Evolutionary conservation across 2,888 invertebrate genomes (phyloP), one percentile per base, ranked within the genome.

Genomic region (Cyrtodaria siliqua): DNA sequence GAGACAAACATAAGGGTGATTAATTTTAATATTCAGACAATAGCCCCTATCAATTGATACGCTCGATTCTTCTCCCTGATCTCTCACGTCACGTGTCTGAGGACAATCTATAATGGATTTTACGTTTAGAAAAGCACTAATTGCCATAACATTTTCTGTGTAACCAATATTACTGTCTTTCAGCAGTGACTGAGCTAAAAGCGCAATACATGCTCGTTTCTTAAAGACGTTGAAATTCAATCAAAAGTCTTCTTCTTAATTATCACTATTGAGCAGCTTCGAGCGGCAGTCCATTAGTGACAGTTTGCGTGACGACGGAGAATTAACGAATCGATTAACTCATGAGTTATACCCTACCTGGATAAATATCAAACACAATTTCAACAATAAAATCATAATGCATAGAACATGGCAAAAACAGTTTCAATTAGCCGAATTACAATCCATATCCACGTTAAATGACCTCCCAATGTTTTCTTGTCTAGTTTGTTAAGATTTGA

Each of bases 291-390:
- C 44, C 44, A 44, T 44, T 44, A 44, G 44, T 20, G 20, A 20
- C 44, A 44, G 44, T 44, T 44, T 16, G 44, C 44, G 44, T 44
- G 44, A 44, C 44, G 44, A 44, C n/a, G 44, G n/a, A 16, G n/a
- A 18, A 44, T 44, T 44, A 44, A 44, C 20, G 6, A 6, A 44
- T 44, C 44, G 44, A 44, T 44, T 44, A 9, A 16, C 6, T 20
- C 44, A 20, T 44, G 44, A 44, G 4, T 44, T 44, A 44, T 44
- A 44, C 44, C 44, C 4, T 44, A 44, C 44, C 44, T 44, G 44
- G 4, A 44, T 44, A 18, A 44, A 20, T 44, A 44, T 44, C 44
- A 44, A 44, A 44, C n/a, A 44, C 44, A 20, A 44, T 18, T 44
- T 18, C 6, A 44, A 44, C n/a, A 44, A 44, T 44, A 44, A 16